Evolutionary conservation across 2,888 invertebrate species (phyloP).

Genomic region (Scaptomyza flava): DNA sequence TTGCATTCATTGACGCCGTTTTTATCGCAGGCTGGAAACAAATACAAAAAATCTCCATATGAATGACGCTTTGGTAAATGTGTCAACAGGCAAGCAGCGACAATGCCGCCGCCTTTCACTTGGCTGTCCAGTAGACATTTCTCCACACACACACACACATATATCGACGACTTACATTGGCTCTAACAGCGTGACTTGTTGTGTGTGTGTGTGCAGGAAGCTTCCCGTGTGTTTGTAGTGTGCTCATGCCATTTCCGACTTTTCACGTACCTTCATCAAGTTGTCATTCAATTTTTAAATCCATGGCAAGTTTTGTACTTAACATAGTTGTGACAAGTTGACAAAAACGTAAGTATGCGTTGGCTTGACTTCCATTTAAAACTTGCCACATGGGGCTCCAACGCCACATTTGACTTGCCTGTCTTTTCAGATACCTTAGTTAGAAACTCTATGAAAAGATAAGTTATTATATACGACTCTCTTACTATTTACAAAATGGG

Average conservation of each 20-base stretch:
- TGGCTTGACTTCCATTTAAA: slow-evolving; percentile 50
- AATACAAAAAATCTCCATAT: slow-evolving; percentile 62
- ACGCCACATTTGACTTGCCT: not conserved
- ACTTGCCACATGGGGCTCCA: slow-evolving; percentile 40
- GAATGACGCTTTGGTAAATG: slow-evolving; percentile 42
- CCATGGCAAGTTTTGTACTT: slow-evolving; percentile 78
- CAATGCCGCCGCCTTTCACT: slow-evolving; percentile 56
- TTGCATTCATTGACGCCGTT: slow-evolving; percentile 75
- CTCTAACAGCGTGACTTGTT: slow-evolving; percentile 18
- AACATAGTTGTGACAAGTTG: slow-evolving; percentile 80
- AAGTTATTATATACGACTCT: not conserved
- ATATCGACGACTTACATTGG: slow-evolving; percentile 33
- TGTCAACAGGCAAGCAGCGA: slow-evolving; percentile 65
- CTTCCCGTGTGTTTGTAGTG: slow-evolving; percentile 22
- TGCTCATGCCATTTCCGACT: slow-evolving; percentile 74
- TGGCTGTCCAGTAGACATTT: slow-evolving; percentile 57
- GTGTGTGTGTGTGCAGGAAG: not conserved
- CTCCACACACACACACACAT: not conserved
- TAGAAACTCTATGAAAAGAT: not conserved
- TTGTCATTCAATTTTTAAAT: slow-evolving; percentile 81
- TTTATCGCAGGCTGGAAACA: slow-evolving; percentile 47
- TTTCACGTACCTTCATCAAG: slow-evolving; percentile 81
- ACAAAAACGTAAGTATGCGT: slow-evolving; percentile 67
- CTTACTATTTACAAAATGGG: too few species aligned
- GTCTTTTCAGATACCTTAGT: slow-evolving; percentile 6